These are phyloP conservation scores for Scaptomyza montana DNA, from an alignment of 1,140 invertebrate genomes.

Conservation along the genomic window DNA sequence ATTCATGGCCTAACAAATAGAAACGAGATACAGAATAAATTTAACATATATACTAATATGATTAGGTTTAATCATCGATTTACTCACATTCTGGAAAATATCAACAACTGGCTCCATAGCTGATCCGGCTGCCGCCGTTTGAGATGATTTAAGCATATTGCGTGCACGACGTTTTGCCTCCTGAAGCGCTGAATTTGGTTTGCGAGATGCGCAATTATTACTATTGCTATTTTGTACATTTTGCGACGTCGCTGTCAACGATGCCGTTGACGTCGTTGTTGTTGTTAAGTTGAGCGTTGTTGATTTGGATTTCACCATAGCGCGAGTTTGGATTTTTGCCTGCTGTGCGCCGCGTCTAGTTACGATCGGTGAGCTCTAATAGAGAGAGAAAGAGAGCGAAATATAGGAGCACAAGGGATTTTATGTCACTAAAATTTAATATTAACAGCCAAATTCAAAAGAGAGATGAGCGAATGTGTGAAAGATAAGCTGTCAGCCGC, in stretches of 20 bases:
- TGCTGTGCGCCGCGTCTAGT: slow-evolving; percentile 86
- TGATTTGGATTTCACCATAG: slow-evolving; percentile 84
- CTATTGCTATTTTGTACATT: slow-evolving; percentile 10
- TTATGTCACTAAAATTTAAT: too few species aligned
- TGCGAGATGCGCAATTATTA: slow-evolving; percentile 45
- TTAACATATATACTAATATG: too few species aligned
- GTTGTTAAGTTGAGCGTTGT: slow-evolving; percentile 41
- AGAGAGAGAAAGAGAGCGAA: not conserved
- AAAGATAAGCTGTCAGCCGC: too few species aligned
- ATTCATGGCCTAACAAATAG: slow-evolving; percentile 86
- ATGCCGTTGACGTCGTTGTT: slow-evolving; percentile 31
- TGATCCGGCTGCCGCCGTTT: slow-evolving; percentile 22
- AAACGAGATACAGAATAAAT: not conserved
- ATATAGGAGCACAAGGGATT: too few species aligned
- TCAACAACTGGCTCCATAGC: slow-evolving; percentile 84
- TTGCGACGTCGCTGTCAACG: slow-evolving; percentile 1
- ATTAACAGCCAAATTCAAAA: too few species aligned
- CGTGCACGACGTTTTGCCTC: slow-evolving; percentile 86
- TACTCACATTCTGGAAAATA: slow-evolving; percentile 86
- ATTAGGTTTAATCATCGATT: not conserved
- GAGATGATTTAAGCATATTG: slow-evolving; percentile 84
- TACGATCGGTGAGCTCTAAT: slow-evolving; percentile 84
- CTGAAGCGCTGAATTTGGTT: slow-evolving; percentile 85
- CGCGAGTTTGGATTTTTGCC: slow-evolving; percentile 86
- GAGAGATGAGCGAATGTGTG: too few species aligned